Evolutionary conservation across 2,888 invertebrate genomes (phyloP).

Genomic region (Tenodera sinensis): DNA sequence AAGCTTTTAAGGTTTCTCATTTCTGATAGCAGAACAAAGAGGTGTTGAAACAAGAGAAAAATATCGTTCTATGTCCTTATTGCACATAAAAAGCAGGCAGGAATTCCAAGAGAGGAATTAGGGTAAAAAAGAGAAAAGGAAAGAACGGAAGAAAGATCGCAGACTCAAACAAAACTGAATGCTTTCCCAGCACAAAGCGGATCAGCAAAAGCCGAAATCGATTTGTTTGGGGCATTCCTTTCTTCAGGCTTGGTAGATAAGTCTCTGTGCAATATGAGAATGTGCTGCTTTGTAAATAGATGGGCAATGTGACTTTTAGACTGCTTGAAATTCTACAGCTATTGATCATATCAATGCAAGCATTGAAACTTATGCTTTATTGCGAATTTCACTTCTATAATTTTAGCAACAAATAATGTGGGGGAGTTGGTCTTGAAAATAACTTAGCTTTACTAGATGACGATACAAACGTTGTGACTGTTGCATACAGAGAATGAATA

Average conservation of each 20-base stretch:
- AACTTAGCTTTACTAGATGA: no score
- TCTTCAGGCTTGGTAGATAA: not conserved
- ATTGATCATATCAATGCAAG: no score
- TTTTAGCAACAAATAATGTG: no score
- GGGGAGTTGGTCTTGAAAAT: no score
- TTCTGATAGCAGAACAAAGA: not conserved
- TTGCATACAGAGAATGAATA: no score
- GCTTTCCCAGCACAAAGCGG: not conserved
- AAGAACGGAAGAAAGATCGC: not conserved
- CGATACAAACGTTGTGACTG: no score
- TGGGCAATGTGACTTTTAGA: no score
- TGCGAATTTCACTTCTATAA: no score
- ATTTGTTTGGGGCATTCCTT: not conserved
- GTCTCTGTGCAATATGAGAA: not conserved
- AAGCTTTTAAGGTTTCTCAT: not conserved
- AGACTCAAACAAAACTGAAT: not conserved
- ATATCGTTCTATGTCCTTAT: not conserved
- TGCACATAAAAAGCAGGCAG: not conserved
- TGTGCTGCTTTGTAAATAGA: no score
- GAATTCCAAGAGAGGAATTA: not conserved
- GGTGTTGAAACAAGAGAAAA: not conserved
- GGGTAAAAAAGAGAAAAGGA: not conserved
- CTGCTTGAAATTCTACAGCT: no score
- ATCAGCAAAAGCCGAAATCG: not conserved
- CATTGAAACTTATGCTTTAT: no score